phyloP scores from a whole-genome alignment of 2,888 invertebrate species.

The Erebia aethiops region DNA sequence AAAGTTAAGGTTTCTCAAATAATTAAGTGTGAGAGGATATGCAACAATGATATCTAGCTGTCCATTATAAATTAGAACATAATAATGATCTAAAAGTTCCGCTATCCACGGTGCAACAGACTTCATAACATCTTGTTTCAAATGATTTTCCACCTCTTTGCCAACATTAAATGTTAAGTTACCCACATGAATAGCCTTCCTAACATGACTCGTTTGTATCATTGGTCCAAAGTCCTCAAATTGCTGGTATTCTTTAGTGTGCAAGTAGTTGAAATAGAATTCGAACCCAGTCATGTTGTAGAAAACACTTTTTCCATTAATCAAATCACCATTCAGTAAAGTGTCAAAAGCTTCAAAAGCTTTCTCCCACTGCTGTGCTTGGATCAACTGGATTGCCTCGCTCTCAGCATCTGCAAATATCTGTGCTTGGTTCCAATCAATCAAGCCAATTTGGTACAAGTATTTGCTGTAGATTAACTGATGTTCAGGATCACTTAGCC shows the following conservation, averaged over 20 bases:
- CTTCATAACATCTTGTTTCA: slow-evolving; percentile 91
- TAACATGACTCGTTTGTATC: slow-evolving; percentile 84
- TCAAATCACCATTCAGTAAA: slow-evolving; percentile 87
- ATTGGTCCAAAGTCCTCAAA: slow-evolving; percentile 83
- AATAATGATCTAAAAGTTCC: slow-evolving; percentile 86
- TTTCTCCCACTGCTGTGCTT: slow-evolving; percentile 84
- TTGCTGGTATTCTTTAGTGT: slow-evolving; percentile 81
- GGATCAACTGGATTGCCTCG: slow-evolving; percentile 83
- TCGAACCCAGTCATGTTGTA: slow-evolving; percentile 89
- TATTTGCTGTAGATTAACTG: slow-evolving; percentile 91
- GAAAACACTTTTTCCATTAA: slow-evolving; percentile 83
- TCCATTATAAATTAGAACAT: slow-evolving; percentile 93
- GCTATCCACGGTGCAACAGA: slow-evolving; percentile 89
- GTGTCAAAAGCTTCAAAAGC: slow-evolving; percentile 89
- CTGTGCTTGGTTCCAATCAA: slow-evolving; percentile 85
- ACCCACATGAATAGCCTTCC: slow-evolving; percentile 93
- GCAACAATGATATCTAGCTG: slow-evolving; percentile 96
- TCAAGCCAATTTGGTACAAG: slow-evolving; percentile 89
- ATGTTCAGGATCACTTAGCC: slow-evolving; percentile 89
- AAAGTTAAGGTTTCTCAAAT: slow-evolving; percentile 88
- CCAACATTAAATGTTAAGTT: slow-evolving; percentile 87
- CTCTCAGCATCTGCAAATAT: slow-evolving; percentile 85
- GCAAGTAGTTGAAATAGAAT: slow-evolving; percentile 89
- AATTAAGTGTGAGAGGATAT: slow-evolving; percentile 92
- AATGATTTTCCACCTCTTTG: slow-evolving; percentile 85